Evolutionary conservation across 2,797 vertebrate genomes (phyloP), one percentile per base, ranked within the genome.

Genomic region (Phalloptychus januarius): DNA sequence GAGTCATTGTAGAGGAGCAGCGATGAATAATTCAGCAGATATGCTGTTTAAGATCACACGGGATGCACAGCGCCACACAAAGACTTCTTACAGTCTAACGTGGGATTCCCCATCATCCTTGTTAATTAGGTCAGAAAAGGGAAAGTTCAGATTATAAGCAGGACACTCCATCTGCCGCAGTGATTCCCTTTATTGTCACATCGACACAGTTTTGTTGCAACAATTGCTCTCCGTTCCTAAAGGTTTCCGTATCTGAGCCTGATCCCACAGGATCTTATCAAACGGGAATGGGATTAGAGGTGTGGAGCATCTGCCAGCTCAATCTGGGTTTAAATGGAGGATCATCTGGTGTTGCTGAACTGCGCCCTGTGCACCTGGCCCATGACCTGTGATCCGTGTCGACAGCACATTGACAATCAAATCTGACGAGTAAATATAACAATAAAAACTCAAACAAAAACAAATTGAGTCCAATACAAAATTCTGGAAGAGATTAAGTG

Each of bases 241-340:
- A 77, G 48, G 58, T 56, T 25, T 61, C 76, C 72, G 42, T 36
- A 71, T 83, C 84, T 4, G 69, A 33, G 75, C 79, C 88, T 94
- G 92, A 95, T 95, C 94, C 92, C 77, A 70, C 86, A 76, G 87
- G 85, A 89, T 90, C 90, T 87, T 81, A 86, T 93, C 91, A 83
- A 86, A 89, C 86, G 78, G 83, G 88, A 95, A 94, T 94, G 86
- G 91, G 94, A 95, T 96, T 95, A 95, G 86, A 88, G 87, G 89
- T 86, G 89, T 86, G 86, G 91, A 92, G 91, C 93, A 93, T 92
- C 93, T 94, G 92, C 80, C 88, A 72, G 73, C 87, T 89, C 91
- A 93, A 86, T 90, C 91, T 87, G 88, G 84, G 82, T 78, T 90
- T 86, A 86, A 90, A 89, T 67, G 50, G 83, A 78, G 81, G 87